Base-by-base conservation (phyloP, 1,140 invertebrate species). In the Psix sp. region DNA sequence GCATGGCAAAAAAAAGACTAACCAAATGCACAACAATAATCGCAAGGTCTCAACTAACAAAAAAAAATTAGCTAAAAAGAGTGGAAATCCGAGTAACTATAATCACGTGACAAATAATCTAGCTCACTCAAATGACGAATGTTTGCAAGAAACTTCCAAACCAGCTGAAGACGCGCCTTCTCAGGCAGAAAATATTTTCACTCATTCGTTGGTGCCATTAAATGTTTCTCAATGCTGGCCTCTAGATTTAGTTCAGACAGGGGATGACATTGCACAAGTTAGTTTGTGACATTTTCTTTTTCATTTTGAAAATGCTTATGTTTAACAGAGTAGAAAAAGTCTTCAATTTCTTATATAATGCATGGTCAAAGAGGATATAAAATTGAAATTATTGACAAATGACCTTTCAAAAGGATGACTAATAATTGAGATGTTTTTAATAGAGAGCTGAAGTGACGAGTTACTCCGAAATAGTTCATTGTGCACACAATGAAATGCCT, bases 141-240 rank as follows among this genome's bases (percentile, higher is more conserved):
- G 36, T 62, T 43, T 43, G 45, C 77, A 76, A 45, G 13, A 72
- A 14, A 80, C 79, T 33, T 45, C 66, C 1, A 80, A 77, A 56
- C 38, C 48, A 3, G 39, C 82, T 7, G 74, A 75, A 52, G 57
- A 86, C 10, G 2, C 26, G 2, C 26, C 7, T 36, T 62, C 80
- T 9, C 77, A 84, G 35, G 36, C 81, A 1, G 80, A 84, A 16
- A 73, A 81, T 59, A 70, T 83, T 66, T 83, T 84, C 59, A 80
- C 85, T 24, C 82, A 85, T 45, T 51, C 80, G 15, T 74, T 68
- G 14, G 46, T 77, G 29, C 68, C 60, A n/a, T 46, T 85, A 18
- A 82, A 79, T 29, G 78, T 85, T 17, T 51, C 80, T 1, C 85
- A 85, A 52, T 84, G 78, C 72, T 87, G 86, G 86, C 84, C 86